phyloP scores from a whole-genome alignment of 2,113 vertebrate genomes.

The Thalassarche chlororhynchos region DNA sequence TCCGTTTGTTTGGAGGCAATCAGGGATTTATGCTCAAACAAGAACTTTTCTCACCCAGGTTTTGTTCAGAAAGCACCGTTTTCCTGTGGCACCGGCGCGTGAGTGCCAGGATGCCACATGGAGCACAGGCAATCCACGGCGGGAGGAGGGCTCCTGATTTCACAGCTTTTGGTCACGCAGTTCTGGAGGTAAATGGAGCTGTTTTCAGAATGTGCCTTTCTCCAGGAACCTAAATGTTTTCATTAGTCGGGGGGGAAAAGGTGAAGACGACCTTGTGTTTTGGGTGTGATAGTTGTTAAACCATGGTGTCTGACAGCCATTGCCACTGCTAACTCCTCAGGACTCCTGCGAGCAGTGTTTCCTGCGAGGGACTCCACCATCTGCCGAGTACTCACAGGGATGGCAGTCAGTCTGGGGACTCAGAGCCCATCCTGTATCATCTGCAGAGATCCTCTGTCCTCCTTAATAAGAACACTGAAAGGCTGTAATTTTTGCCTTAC shows the following conservation, averaged over 20 bases:
- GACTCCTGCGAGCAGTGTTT: not conserved
- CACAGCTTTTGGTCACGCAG: not conserved
- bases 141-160: not conserved
- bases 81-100: rapidly evolving
- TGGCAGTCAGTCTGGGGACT: not conserved
- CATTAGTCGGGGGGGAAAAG: not conserved
- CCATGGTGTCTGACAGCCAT: not conserved
- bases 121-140: not conserved
- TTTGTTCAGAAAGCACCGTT: slow-evolving; percentile 3
- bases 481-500: slow-evolving; percentile 6
- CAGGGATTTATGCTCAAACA: not conserved
- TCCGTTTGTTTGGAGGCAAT: not conserved
- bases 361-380: not conserved
- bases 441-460: not conserved
- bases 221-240: not conserved
- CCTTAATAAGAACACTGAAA: not conserved
- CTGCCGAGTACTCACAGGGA: not conserved
- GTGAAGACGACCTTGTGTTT: not conserved
- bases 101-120: not conserved
- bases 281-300: not conserved
- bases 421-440: not conserved
- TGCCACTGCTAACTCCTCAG: not conserved
- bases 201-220: not conserved
- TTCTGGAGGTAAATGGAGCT: not conserved
- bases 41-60: not conserved